A percentile compares a stretch with the other conserved stretches of the same genome.
Conservation (phyloP, 2,888 invertebrate species). For the Heliothis peltigera region DNA sequence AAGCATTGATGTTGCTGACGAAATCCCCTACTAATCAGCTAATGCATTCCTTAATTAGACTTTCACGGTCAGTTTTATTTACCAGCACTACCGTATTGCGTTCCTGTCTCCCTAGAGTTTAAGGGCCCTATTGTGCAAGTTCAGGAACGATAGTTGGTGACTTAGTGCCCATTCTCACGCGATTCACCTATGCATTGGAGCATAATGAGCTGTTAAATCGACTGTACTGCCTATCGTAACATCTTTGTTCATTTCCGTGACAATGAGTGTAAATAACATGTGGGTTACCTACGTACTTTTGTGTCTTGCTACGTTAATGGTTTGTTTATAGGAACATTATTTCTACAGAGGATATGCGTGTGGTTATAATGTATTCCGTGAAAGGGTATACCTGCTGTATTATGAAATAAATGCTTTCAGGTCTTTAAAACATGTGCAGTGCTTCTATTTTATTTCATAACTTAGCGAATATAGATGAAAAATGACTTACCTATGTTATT, state of each 20-base stretch:
- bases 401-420: conserved; percentile 17
- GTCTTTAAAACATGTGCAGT: neutral
- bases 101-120: conserved; percentile 56
- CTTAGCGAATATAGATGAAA: neutral
- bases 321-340: conserved; percentile 19
- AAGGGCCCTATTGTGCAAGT: conserved; percentile 45
- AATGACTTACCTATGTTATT: neutral
- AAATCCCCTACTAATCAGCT: conserved; percentile 53
- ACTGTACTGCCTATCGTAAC: conserved; percentile 54
- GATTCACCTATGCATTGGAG: conserved; percentile 47
- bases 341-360: conserved; percentile 11
- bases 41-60: conserved; percentile 54
- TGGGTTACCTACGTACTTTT: conserved; percentile 10
- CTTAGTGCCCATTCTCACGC: conserved; percentile 60
- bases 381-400: neutral
- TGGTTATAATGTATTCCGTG: conserved; percentile 10
- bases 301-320: conserved; percentile 24
- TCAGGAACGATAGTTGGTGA: conserved; percentile 48
- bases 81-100: conserved; percentile 41
- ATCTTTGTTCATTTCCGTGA: conserved; percentile 60
- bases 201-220: conserved; percentile 58
- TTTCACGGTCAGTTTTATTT: conserved; percentile 50
- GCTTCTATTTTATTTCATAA: too few relatives aligned
- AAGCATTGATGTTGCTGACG: neutral
- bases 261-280: conserved; percentile 56